Evolutionary conservation across 2,888 invertebrate genomes (phyloP).

Genomic region (Entomobrya proxima): DNA sequence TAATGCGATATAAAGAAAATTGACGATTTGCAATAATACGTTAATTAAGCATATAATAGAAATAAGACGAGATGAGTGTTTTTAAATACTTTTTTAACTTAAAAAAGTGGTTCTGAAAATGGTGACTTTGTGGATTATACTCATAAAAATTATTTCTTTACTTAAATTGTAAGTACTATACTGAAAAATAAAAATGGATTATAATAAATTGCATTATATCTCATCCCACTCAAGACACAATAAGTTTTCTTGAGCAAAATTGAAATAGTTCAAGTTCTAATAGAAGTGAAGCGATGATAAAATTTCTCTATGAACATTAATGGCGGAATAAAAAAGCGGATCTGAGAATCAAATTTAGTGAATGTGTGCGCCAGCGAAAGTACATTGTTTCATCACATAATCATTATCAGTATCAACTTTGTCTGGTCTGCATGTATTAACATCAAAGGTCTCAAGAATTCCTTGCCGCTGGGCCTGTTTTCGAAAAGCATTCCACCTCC

Average conservation of each 20-base stretch:
- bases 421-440: slow-evolving; percentile 21
- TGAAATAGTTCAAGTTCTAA: no score
- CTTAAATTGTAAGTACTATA: no score
- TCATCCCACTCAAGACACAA: no score
- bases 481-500: slow-evolving; percentile 58
- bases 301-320: no score
- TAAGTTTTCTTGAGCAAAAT: no score
- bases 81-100: neutral
- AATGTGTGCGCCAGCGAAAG: slow-evolving; percentile 10
- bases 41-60: slow-evolving; percentile 28
- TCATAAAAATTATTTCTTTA: no score
- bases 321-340: no score
- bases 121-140: no score
- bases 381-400: slow-evolving; percentile 13
- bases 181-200: no score
- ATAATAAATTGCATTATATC: no score
- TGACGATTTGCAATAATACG: neutral
- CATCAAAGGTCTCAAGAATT: slow-evolving; percentile 63
- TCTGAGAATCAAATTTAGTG: slow-evolving; percentile 12
- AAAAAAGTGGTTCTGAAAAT: no score
- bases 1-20: neutral
- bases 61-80: slow-evolving; percentile 1
- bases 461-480: slow-evolving; percentile 64
- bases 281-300: no score
- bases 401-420: neutral